Evolutionary conservation across 1,140 invertebrate genomes (phyloP), one percentile per base, ranked within the genome.

Genomic region (Cheumatopsyche charites): DNA sequence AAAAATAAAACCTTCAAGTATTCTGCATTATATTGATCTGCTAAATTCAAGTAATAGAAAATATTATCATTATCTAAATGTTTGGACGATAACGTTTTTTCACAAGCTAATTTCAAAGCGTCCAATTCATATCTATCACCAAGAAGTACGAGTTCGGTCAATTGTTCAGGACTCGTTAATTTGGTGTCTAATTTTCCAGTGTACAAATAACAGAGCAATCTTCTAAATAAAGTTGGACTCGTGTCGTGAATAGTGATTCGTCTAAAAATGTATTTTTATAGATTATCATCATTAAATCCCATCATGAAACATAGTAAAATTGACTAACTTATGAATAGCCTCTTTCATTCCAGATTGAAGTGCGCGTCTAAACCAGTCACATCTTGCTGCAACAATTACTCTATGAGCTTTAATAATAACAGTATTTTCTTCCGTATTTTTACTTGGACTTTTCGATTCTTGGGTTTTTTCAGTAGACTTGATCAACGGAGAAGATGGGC

Each of bases 271-370:
- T 36, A 4, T 36, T 3, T 23, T 58, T 4, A 62, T 36, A 26
- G 12, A 62, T 29, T 61, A 25, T 25, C 2, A n/a, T n/a, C n/a
- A n/a, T 43, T 13, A 43, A 43, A 9, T 43, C 42, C 7, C 7
- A 43, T 43, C 13, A 43, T 7, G 42, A 43, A n/a, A n/a, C n/a
- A n/a, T n/a, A 52, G 15, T 52, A 9, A 5, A 9, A 15, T n/a
- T n/a, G 12, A 36, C 9, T 79, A 78, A 88, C 88, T 86, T 88
- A 77, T 89, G 84, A 73, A 90, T 90, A 5, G 88, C 87, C 82
- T 90, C 89, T 76, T 85, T 82, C 89, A 90, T 90, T 49, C 89
- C 89, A 75, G 87, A 88, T 7, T 88, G 82, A 9, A 90, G 78
- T 12, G 89, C 89, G 63, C 88, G 79, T 47, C 87, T 78, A 79